phyloP scores from a whole-genome alignment of 2,888 invertebrate species.

The Mythimna ferrago region DNA sequence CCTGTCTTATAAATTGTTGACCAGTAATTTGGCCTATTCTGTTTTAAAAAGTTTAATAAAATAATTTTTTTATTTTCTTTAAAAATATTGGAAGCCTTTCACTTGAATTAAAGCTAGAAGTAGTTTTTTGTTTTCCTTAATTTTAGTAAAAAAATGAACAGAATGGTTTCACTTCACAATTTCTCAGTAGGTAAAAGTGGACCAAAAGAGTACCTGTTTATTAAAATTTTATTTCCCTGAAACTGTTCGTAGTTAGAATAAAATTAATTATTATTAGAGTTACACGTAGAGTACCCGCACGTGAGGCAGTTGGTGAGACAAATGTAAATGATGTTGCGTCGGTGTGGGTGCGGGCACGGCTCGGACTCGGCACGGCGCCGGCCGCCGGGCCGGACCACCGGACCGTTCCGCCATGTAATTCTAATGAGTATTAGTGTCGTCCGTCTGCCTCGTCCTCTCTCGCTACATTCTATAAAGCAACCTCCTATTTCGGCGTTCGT shows the following conservation, averaged over 20 bases:
- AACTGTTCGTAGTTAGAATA: constrained; percentile 18
- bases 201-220: neutral
- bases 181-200: neutral
- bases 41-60: too few relatives aligned
- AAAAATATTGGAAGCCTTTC: too few relatives aligned
- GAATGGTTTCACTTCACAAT: too few relatives aligned
- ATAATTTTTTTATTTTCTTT: too few relatives aligned
- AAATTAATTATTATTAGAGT: constrained; percentile 38
- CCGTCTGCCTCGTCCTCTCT: constrained; percentile 74
- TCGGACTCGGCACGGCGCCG: constrained; percentile 39
- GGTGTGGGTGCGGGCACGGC: constrained; percentile 42
- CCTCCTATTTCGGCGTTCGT: constrained; percentile 72
- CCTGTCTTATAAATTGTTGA: too few relatives aligned
- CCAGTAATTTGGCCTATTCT: too few relatives aligned
- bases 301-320: constrained; percentile 49
- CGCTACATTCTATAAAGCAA: constrained; percentile 70
- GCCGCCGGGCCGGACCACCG: constrained; percentile 43
- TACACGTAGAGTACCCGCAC: constrained; percentile 19
- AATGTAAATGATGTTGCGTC: constrained; percentile 55
- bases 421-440: constrained; percentile 90
- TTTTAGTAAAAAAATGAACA: too few relatives aligned
- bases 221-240: neutral
- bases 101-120: too few relatives aligned
- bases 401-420: constrained; percentile 88
- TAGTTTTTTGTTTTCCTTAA: too few relatives aligned